A percentile compares a stretch with the other conserved stretches of the same genome.
Conservation (phyloP, 1,140 invertebrate genomes). For the Polyergus mexicanus region DNA sequence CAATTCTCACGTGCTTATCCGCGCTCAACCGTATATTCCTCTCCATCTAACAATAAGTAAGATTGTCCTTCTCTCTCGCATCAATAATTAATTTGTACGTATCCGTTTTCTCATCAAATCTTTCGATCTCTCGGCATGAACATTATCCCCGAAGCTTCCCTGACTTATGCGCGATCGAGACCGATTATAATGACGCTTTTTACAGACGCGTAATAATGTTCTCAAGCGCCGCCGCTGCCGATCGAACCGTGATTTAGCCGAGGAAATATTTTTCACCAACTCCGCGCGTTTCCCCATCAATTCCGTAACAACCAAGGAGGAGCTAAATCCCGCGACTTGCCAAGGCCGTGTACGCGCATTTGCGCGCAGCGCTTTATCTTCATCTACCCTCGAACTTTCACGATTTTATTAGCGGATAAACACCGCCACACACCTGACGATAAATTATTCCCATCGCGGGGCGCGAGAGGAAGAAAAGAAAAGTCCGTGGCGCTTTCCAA, state of each 20-base stretch:
- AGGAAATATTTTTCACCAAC: conserved; percentile 56
- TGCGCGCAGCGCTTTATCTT: conserved; percentile 51
- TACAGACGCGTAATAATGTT: conserved; percentile 57
- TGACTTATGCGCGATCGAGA: conserved; percentile 38
- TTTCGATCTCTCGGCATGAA: conserved; percentile 8
- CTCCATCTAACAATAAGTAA: background rate
- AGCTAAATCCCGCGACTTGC: conserved; percentile 52
- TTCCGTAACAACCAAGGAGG: background rate
- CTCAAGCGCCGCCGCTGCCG: conserved; percentile 53
- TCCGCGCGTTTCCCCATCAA: background rate
- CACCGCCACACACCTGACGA: conserved; percentile 50
- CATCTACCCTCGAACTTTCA: conserved; percentile 57
- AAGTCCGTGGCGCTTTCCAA: background rate
- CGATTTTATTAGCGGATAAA: conserved; percentile 63
- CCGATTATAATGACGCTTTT: conserved; percentile 56
- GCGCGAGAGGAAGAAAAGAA: background rate
- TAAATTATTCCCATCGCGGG: conserved; percentile 39
- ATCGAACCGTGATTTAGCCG: conserved; percentile 54
- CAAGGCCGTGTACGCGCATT: conserved; percentile 48
- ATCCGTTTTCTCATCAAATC: background rate
- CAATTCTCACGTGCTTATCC: background rate
- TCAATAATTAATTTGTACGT: background rate
- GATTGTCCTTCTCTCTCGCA: background rate
- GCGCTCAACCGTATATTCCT: background rate
- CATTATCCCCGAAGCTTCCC: conserved; percentile 16